Evolutionary conservation across 2,888 invertebrate genomes (phyloP), one percentile per base, ranked within the genome.

Genomic region (Metallyticus violacea): DNA sequence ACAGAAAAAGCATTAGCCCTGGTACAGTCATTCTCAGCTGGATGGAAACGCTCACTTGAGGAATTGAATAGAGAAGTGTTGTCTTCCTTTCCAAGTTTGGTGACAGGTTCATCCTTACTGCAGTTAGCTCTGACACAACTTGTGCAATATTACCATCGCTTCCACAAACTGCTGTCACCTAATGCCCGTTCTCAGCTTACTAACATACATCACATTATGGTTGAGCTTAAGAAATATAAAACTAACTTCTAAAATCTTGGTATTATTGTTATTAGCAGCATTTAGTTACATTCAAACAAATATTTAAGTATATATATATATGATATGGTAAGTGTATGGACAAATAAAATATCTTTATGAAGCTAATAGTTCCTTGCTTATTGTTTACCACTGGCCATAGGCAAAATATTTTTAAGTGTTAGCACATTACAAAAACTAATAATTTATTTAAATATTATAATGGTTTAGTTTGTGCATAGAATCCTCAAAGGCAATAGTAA

Each of bases 191-290:
- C 97, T 7, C 98, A 99, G 91, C 94, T 99, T 85, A 98, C 99
- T 4, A 99, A 99, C 91, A 98, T 99, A 90, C 99, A 99, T 93
- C 97, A 99, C 88, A 97, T 99, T 87, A 99, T 99, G 98, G 98
- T 99, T 1, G 99, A 99, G 93, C 97, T 99, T 88, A 99, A 99
- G 92, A 99, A 99, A 93, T 99, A 99, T 92, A 99, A 99, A 93
- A 98, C 87, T 62, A 87, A 80, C 76, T 88, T 88, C 77, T 87
- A 62, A 83, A 62, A n/a, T 25, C 62, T 79, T 79, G 22, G 79
- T 26, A 5, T 15, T 62, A n/a, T n/a, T n/a, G n/a, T n/a, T n/a
- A n/a, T n/a, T n/a, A n/a, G n/a, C n/a, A n/a, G n/a, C n/a, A n/a
- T n/a, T n/a, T n/a, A n/a, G n/a, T n/a, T n/a, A n/a, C n/a, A n/a